Evolutionary conservation across 1,140 invertebrate genomes (phyloP), one percentile per base, ranked within the genome.

Genomic region (Zaprionus africanus): DNA sequence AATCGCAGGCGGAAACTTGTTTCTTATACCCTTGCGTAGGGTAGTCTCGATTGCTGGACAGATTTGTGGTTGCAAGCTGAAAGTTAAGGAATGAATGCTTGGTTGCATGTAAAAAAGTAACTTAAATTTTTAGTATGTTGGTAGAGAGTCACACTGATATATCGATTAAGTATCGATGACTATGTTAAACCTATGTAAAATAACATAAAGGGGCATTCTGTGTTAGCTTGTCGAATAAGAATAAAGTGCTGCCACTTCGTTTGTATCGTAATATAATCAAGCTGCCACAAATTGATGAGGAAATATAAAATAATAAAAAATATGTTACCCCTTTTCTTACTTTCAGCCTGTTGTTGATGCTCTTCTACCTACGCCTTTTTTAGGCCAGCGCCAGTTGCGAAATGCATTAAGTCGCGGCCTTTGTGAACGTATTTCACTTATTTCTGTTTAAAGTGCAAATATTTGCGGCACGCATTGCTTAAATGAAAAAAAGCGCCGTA

Each of bases 361-460:
- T 34, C 9, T 11, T 4, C 31, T 34, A 34, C 46, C 38, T 49
- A 49, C 43, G 60, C 36, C 49, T 77, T 87, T 82, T 82, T 65
- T 77, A 78, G 83, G 83, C 83, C 83, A 63, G 24, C 54, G 70
- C 67, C 71, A 53, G 59, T 41, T 75, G 57, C 53, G 46, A 56
- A 59, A 56, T 56, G 54, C 70, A 66, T 66, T 71, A 77, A 73
- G 75, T 70, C 62, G 12, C 61, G 63, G 72, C 70, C 61, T 73
- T 69, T 80, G 56, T 65, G 24, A 54, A 67, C 66, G 15, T 26
- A 85, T 76, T 85, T 81, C 62, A 67, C 71, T 54, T 57, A 88
- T 78, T 87, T 81, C 66, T 73, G 79, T 88, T 87, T 83, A 87
- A 87, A 87, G 83, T 81, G 78, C 78, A 87, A 87, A 87, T 87